phyloP scores from a whole-genome alignment of 2,113 vertebrate species.

The Carollia perspicillata region DNA sequence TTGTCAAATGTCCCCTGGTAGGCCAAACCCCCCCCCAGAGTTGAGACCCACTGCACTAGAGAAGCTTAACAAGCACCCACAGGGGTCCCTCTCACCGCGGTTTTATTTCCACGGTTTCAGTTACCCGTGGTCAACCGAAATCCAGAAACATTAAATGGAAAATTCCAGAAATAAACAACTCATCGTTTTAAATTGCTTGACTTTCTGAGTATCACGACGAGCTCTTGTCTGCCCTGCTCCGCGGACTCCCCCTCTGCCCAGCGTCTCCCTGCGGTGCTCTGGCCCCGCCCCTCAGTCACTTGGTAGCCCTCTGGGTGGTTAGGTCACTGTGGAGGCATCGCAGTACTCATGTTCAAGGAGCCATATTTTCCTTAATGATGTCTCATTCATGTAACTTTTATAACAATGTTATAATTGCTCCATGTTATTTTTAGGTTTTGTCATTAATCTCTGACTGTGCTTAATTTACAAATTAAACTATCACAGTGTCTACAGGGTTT shows the following conservation, averaged over 20 bases:
- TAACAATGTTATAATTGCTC: not conserved
- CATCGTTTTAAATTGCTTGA: not conserved
- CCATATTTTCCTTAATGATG: not conserved
- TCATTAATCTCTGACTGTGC: not conserved
- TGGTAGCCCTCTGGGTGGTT: fast-evolving
- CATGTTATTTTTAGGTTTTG: not conserved
- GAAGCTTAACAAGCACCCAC: not conserved
- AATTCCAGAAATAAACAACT: not conserved
- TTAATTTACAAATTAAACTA: not conserved
- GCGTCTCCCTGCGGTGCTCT: not conserved
- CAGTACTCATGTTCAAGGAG: not conserved
- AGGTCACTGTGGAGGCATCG: fast-evolving
- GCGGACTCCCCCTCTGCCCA: not conserved
- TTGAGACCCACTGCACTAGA: not conserved
- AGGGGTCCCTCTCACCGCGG: not conserved
- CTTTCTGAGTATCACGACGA: not conserved
- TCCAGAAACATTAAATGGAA: not conserved
- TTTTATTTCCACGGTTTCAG: not conserved
- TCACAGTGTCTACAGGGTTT: not conserved
- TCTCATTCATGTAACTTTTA: not conserved
- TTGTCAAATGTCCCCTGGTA: too few species aligned
- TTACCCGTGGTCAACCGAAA: not conserved
- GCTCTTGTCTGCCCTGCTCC: not conserved
- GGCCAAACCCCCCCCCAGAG: not conserved
- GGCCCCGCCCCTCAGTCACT: not conserved